Base-by-base conservation (phyloP, 2,113 vertebrate genomes). In the Uria lomvia region DNA sequence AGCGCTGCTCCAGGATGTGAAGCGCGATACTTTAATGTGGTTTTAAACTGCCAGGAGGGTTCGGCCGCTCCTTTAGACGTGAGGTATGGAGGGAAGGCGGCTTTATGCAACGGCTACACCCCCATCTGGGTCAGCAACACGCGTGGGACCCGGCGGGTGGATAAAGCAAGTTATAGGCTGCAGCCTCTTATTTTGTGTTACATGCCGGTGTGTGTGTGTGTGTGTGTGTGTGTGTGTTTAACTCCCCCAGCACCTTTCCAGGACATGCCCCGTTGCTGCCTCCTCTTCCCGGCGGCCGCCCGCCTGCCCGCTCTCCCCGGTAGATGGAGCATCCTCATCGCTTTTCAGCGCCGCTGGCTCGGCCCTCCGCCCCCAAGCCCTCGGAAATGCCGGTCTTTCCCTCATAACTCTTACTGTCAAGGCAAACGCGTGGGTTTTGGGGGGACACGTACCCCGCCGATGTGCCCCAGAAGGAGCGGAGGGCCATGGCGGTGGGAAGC, bases 271-370 rank as follows among this genome's bases (percentile, higher is more conserved):
- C 21, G 6, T 16, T 34, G 16, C 43, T 34, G 49, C 49, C 55
- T 29, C 34, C 38, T 3, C 19, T 50, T 15, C 47, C 40, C 22
- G 20, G 24, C 43, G 38, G 13, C 62, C 13, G 13, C 83, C 78
- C 38, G 49, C 50, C 93, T 95, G 81, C 96, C n/a, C 88, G 15
- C 78, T 90, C 70, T 96, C 66, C 97, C 95, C 97, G 94, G 96
- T 88, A 97, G 95, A 96, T 97, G 97, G 96, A 97, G 95, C 88
- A 97, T 97, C 94, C 91, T 97, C 92, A 94, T 97, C 94, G 96
- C 91, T 95, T 98, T 97, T 95, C 87, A 80, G 12, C 8, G 32
- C 47, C 11, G 17, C 45, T 14, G n/a, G 23, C 56, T 43, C 18
- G 15, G 45, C 56, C 52, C 34, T 47, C 23, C 4, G 12, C 29